Evolutionary conservation across 1,140 invertebrate species (phyloP), one percentile per base, ranked within the genome.

Genomic region (Aethina tumida): DNA sequence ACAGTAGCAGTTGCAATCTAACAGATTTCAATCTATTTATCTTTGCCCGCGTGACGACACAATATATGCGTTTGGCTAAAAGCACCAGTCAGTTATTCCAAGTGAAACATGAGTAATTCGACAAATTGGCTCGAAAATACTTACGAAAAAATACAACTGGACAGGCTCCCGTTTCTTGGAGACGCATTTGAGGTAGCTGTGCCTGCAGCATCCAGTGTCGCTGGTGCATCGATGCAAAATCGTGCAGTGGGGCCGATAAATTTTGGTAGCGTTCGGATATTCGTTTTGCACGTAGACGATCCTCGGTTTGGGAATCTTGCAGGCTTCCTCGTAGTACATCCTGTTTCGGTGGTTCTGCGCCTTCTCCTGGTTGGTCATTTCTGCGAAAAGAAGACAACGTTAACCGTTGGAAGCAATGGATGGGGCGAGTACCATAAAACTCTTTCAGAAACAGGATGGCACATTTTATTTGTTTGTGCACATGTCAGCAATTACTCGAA

Each of bases 141-240:
- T 81, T 58, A 84, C 81, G 58, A 75, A 77, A 59, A 85, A 84
- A 48, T 74, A 72, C 10, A 83, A 66, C 37, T 79, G 72, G 12
- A 85, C 70, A 27, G 62, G 65, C 27, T 77, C 67, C 7, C 67
- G 67, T 2, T 64, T 65, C 53, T 81, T 83, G 2, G 80, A 72
- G 15, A 71, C 73, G 55, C 83, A 86, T 14, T 72, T 75, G 28
- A 73, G 63, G 3, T 63, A 56, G 39, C 75, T 70, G 9, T 67
- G 66, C 15, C 56, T 60, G 53, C 83, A 86, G 56, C 83, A 86
- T 37, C 83, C 83, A 6, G 77, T 80, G 55, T 83, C 78, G 49
- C 83, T 80, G n/a, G 75, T 72, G 52, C 83, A 86, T 39, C 75
- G 70, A 54, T 84, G 75, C 24, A 86, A 54, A 12, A 81, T 70